Evolutionary conservation across 1,140 invertebrate genomes (phyloP).

Genomic region (Callitettix versicolor): DNA sequence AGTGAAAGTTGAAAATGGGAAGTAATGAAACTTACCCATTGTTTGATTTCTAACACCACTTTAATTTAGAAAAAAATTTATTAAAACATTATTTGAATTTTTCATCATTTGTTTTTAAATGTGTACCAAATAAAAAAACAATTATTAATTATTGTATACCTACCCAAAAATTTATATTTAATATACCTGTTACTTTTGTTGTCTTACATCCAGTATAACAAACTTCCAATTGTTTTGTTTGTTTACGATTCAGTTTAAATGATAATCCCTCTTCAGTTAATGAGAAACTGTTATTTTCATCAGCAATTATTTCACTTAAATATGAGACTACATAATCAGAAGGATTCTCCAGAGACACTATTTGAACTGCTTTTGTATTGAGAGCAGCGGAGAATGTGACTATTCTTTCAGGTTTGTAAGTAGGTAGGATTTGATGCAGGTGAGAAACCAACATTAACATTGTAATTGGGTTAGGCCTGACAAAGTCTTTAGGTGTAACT

Average conservation of each 20-base stretch:
- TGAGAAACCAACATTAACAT: slow-evolving; percentile 33
- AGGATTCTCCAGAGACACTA: slow-evolving; percentile 11
- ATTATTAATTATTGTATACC: too few species aligned
- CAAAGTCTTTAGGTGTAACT: slow-evolving; percentile 30
- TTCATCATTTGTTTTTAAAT: too few species aligned
- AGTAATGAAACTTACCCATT: too few species aligned
- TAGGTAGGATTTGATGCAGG: slow-evolving; percentile 31
- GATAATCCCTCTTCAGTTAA: neutral
- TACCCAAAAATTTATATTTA: neutral
- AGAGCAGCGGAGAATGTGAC: slow-evolving; percentile 10
- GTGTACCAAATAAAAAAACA: too few species aligned
- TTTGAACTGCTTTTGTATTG: neutral
- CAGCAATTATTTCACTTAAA: slow-evolving; percentile 4
- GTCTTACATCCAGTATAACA: slow-evolving; percentile 7
- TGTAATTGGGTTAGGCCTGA: slow-evolving; percentile 29
- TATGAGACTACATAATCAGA: slow-evolving; percentile 3
- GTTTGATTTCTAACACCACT: too few species aligned
- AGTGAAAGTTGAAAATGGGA: too few species aligned
- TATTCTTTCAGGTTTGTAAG: slow-evolving; percentile 21
- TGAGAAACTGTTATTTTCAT: neutral
- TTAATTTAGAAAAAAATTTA: too few species aligned
- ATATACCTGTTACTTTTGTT: slow-evolving; percentile 11
- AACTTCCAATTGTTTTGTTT: neutral
- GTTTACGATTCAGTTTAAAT: neutral
- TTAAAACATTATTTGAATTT: too few species aligned